Conservation (phyloP, 2,113 vertebrate species). For the Bubo blakistoni region DNA sequence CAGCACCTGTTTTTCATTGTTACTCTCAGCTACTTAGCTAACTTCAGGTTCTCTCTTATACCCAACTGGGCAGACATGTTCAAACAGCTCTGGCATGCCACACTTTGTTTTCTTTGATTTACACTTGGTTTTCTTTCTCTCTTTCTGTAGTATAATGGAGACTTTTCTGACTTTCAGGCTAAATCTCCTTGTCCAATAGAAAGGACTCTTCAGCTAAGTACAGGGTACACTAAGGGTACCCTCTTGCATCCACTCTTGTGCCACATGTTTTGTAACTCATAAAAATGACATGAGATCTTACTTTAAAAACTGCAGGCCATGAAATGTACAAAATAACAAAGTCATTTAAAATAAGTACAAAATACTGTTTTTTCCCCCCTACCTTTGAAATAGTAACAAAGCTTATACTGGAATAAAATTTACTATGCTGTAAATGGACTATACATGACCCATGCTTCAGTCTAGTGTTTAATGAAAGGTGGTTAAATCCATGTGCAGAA, state of each 20-base stretch:
- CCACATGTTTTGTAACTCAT: neutral
- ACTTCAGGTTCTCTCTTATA: neutral
- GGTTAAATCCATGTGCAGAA: neutral
- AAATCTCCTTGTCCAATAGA: neutral
- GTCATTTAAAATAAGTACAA: neutral
- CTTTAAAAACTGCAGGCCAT: neutral
- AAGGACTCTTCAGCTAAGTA: neutral
- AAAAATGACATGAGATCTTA: neutral
- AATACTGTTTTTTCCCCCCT: fast-evolving
- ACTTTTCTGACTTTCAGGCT: neutral
- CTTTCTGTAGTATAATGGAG: neutral
- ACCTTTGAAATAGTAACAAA: neutral
- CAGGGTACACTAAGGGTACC: neutral
- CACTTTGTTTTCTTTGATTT: neutral
- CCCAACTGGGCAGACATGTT: neutral
- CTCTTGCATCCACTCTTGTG: neutral
- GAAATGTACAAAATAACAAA: neutral
- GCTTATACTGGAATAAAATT: neutral
- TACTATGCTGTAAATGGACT: neutral
- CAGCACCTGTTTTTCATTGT: neutral
- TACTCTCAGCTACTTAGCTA: neutral
- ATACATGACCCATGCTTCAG: neutral
- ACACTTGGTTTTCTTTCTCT: neutral
- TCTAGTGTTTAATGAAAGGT: neutral
- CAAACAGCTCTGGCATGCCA: neutral